Evolutionary conservation across 2,888 invertebrate genomes (phyloP), one percentile per base, ranked within the genome.

Genomic region (Chloromyia formosa): DNA sequence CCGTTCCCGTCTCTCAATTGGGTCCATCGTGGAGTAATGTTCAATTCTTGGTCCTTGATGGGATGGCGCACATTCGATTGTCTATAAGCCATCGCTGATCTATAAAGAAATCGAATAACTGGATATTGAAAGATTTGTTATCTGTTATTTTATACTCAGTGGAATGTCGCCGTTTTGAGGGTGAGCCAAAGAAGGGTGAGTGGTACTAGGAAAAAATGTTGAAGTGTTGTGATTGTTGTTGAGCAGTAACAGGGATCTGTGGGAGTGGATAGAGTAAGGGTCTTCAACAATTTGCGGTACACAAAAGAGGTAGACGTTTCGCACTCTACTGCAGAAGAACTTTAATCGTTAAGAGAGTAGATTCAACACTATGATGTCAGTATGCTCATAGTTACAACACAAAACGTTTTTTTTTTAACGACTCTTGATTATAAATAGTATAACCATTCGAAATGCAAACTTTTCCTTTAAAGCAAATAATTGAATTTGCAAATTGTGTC

Each of bases 91-190:
- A 71, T 56, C 40, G 22, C 20, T 56, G 40, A 71, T 71, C 20
- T 71, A 71, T 71, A 58, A 54, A 71, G 56, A 58, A 71, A 71
- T 56, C 71, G 58, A 40, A 56, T 58, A 40, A 20, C 58, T 71
- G 56, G 71, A 71, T 71, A 71, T 71, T 56, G 58, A 71, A 69
- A 71, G 71, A 71, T 71, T 71, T 71, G 71, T 71, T 71, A 58
- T 71, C 71, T 71, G 71, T 71, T 71, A 71, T 71, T 71, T 71
- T 71, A 71, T 71, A 56, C 71, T 53, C 71, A 16, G 56, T 27
- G 56, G 58, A 56, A 56, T 71, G 56, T 71, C 56, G 18, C 71
- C 22, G 35, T 23, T 69, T 20, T 49, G 49, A 20, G 49, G 40
- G 62, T 14, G 42, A 7, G 45, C 49, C 12, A 49, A 49, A 1